Percentiles rank a stretch among this genome's conserved stretches.
These are phyloP conservation scores for Petrolisthes cinctipes DNA, from an alignment of 2,888 invertebrate genomes.

Conservation along the genomic window DNA sequence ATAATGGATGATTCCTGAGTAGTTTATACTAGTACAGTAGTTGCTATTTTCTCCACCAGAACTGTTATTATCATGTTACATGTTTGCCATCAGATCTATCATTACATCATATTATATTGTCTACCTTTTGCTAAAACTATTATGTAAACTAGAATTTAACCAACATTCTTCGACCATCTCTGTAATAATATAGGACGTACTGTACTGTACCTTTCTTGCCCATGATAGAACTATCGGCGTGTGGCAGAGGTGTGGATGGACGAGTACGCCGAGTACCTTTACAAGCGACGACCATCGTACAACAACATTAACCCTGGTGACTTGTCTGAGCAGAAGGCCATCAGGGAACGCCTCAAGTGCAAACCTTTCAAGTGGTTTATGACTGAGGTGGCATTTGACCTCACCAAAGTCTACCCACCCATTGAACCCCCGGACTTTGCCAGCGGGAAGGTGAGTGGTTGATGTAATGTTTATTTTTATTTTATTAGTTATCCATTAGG, in stretches of 20 bases:
- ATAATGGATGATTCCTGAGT: neutral
- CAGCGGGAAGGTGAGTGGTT: slow-evolving; percentile 78
- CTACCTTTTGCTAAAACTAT: too few species aligned
- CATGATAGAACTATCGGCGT: slow-evolving; percentile 81
- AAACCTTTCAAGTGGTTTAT: slow-evolving; percentile 96
- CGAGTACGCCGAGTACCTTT: slow-evolving; percentile 90
- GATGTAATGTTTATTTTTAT: neutral
- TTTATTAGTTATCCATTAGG: neutral
- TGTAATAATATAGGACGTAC: too few species aligned
- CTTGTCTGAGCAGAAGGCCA: slow-evolving; percentile 80
- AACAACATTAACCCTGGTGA: slow-evolving; percentile 84
- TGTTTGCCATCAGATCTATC: too few species aligned
- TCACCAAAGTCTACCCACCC: slow-evolving; percentile 87
- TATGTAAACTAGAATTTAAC: too few species aligned
- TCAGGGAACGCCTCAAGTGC: slow-evolving; percentile 83
- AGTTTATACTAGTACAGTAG: neutral
- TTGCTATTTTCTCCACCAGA: too few species aligned
- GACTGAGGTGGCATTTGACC: slow-evolving; percentile 90
- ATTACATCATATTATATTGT: too few species aligned
- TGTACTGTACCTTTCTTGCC: neutral
- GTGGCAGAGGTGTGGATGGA: slow-evolving; percentile 99
- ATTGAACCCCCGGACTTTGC: slow-evolving; percentile 88
- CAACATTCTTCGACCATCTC: too few species aligned
- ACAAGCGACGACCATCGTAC: slow-evolving; percentile 83
- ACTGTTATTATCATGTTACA: too few species aligned